These are phyloP conservation scores for Temnothorax nylanderi DNA, from an alignment of 1,140 invertebrate species.

Conservation along the genomic window DNA sequence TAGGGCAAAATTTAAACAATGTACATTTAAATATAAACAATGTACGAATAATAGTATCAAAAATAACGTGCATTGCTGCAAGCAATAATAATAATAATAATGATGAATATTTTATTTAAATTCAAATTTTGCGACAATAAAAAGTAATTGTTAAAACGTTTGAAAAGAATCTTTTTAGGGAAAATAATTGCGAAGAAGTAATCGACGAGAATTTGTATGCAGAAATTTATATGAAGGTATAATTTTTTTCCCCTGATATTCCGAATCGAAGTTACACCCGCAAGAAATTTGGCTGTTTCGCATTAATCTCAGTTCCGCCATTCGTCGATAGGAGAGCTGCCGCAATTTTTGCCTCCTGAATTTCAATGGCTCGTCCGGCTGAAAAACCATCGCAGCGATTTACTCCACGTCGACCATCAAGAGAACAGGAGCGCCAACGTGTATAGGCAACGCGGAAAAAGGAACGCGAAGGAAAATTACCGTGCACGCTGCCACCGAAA, in stretches of 20 bases:
- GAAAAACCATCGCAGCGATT: conserved; percentile 54
- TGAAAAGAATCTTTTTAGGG: neutral
- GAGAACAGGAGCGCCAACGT: conserved; percentile 32
- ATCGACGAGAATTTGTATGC: neutral
- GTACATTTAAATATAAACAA: neutral
- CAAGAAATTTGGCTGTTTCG: conserved; percentile 36
- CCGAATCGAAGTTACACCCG: neutral
- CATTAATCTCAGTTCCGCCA: conserved; percentile 27
- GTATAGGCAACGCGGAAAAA: conserved; percentile 46
- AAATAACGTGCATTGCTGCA: neutral
- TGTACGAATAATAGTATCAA: neutral
- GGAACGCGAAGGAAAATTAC: conserved; percentile 48
- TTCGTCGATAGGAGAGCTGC: neutral
- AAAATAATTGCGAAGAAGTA: neutral
- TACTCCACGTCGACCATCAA: conserved; percentile 42
- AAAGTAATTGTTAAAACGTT: neutral
- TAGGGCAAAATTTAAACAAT: conserved; percentile 3
- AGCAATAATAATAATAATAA: neutral
- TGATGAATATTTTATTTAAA: neutral
- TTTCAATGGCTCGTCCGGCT: conserved; percentile 45
- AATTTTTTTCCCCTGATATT: neutral
- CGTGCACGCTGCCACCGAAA: conserved; percentile 47
- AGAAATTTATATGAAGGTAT: neutral
- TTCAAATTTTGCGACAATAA: neutral
- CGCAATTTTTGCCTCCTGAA: conserved; percentile 51